These are phyloP conservation scores for Plotosus lineatus DNA, from an alignment of 2,113 vertebrate species.

Conservation along the genomic window DNA sequence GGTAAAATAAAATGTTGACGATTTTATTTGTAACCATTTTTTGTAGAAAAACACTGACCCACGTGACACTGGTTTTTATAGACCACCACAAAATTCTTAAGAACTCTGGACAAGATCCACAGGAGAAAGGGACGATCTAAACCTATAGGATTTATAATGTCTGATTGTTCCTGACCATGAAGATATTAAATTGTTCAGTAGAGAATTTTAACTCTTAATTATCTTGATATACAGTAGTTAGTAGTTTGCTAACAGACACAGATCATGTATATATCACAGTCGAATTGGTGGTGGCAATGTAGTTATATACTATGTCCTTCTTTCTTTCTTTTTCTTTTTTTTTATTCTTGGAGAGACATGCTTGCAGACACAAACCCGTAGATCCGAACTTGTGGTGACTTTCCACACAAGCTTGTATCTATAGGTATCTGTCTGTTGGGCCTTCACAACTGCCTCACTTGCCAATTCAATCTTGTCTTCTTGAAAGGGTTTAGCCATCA, in stretches of 20 bases:
- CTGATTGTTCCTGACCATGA: conserved; percentile 9
- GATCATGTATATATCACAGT: background rate
- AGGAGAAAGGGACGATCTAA: background rate
- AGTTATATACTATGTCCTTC: background rate
- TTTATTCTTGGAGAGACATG: conserved; percentile 64
- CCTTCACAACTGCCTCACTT: conserved; percentile 55
- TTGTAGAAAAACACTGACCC: background rate
- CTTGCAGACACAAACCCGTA: conserved; percentile 98
- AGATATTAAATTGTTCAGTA: background rate
- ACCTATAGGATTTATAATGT: background rate
- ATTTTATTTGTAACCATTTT: too few species aligned
- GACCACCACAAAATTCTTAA: background rate
- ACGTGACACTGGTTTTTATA: background rate
- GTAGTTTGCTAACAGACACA: background rate
- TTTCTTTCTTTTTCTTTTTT: background rate
- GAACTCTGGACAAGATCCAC: background rate
- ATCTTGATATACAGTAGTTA: background rate
- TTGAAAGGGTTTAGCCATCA: background rate
- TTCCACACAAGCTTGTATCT: conserved; percentile 97
- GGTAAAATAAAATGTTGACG: too few species aligned
- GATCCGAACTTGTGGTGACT: conserved; percentile 99
- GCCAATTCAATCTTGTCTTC: background rate
- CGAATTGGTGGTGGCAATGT: background rate
- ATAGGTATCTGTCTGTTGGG: conserved; percentile 94
- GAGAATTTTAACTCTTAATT: background rate